Percentiles rank a stretch among this genome's conserved stretches.
Conservation (phyloP, 2,888 invertebrate genomes). For the Nymphalis polychloros region DNA sequence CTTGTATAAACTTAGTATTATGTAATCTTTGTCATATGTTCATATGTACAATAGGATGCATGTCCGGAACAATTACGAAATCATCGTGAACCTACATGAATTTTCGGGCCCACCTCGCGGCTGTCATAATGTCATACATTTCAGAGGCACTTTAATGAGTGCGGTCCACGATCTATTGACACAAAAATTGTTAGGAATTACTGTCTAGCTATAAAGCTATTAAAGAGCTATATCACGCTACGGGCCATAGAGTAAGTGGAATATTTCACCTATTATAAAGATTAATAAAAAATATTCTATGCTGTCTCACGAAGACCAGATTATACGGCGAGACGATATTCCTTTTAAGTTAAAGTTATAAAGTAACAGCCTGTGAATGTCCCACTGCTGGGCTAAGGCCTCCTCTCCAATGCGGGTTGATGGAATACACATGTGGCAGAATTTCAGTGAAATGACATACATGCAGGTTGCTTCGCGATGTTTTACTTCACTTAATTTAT, state of each 20-base stretch:
- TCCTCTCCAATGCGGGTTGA: too few relatives aligned
- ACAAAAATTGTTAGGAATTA: conserved; percentile 51
- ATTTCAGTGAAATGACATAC: too few relatives aligned
- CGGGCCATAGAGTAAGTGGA: conserved; percentile 15
- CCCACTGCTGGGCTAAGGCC: too few relatives aligned
- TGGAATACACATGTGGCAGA: too few relatives aligned
- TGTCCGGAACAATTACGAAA: background rate
- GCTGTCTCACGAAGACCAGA: background rate
- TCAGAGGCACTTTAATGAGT: conserved; percentile 56
- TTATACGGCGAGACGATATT: background rate
- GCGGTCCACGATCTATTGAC: conserved; percentile 42
- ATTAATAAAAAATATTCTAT: conserved; percentile 4
- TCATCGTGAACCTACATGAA: conserved; percentile 35
- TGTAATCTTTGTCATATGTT: too few relatives aligned
- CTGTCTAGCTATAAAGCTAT: conserved; percentile 38
- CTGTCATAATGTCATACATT: conserved; percentile 58
- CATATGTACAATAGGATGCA: background rate
- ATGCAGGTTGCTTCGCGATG: too few relatives aligned
- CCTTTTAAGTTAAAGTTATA: background rate
- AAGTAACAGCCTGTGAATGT: too few relatives aligned
- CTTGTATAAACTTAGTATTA: too few relatives aligned
- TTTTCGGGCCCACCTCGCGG: conserved; percentile 50
- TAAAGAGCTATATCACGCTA: conserved; percentile 15
- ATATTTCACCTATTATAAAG: conserved; percentile 8
- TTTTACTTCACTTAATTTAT: too few relatives aligned